Conservation (phyloP, 2,888 invertebrate species). For the Priocnemis perturbator region DNA sequence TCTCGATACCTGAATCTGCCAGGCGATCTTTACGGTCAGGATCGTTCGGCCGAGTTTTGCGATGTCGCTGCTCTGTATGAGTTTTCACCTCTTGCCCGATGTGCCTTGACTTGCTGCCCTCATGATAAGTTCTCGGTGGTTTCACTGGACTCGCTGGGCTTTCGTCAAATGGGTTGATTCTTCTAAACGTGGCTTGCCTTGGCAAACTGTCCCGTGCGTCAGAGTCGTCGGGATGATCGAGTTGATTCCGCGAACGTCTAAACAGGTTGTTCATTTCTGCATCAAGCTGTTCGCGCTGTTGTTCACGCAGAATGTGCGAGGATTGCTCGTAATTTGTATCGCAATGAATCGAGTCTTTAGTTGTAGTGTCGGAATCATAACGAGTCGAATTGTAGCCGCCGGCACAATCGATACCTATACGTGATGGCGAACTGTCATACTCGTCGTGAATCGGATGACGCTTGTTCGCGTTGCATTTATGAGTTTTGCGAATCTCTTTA, state of each 20-base stretch:
- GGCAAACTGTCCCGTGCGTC: slow-evolving; percentile 63
- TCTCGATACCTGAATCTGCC: slow-evolving; percentile 88
- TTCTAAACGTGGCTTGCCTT: slow-evolving; percentile 46
- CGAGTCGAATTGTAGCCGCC: slow-evolving; percentile 68
- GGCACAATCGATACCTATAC: slow-evolving; percentile 59
- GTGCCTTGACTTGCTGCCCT: slow-evolving; percentile 71
- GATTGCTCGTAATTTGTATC: slow-evolving; percentile 61
- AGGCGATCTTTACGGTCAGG: slow-evolving; percentile 79
- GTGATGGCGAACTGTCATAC: slow-evolving; percentile 70
- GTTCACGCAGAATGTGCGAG: slow-evolving; percentile 37
- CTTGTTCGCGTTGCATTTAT: slow-evolving; percentile 63
- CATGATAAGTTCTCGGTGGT: slow-evolving; percentile 60
- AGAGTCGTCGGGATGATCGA: slow-evolving; percentile 69
- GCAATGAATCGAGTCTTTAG: slow-evolving; percentile 65
- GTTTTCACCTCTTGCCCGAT: slow-evolving; percentile 75
- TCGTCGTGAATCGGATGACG: slow-evolving; percentile 63
- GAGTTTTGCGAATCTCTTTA: slow-evolving; percentile 66
- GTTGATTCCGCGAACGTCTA: slow-evolving; percentile 54
- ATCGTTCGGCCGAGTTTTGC: slow-evolving; percentile 73
- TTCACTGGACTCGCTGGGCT: slow-evolving; percentile 57
- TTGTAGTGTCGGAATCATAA: slow-evolving; percentile 72
- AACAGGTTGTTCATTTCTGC: slow-evolving; percentile 65
- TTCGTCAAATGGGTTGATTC: slow-evolving; percentile 65
- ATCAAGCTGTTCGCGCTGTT: slow-evolving; percentile 55
- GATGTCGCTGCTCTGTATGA: slow-evolving; percentile 64